These are phyloP conservation scores for Scaptomyza flava DNA, from an alignment of 2,888 invertebrate species.

Conservation along the genomic window DNA sequence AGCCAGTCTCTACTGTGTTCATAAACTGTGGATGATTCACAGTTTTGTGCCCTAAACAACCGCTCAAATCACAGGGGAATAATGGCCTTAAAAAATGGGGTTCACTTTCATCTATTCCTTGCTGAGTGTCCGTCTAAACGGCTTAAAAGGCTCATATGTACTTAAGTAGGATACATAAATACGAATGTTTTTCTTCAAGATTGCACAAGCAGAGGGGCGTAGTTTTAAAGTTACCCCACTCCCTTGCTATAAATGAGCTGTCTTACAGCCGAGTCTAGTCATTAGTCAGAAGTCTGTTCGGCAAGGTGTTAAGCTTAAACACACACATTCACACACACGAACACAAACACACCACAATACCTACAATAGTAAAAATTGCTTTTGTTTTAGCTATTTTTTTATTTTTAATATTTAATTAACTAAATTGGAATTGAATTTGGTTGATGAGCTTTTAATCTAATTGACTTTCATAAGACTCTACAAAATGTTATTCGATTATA, in stretches of 20 bases:
- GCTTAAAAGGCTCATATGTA: conserved; percentile 70
- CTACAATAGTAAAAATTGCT: conserved; percentile 17
- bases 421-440: conserved; percentile 21
- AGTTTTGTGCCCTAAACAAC: background rate
- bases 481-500: conserved; percentile 43
- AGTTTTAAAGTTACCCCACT: conserved; percentile 1
- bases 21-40: conserved; percentile 23
- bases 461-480: conserved; percentile 20
- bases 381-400: background rate
- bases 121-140: conserved; percentile 40
- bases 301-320: conserved; percentile 47
- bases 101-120: conserved; percentile 39
- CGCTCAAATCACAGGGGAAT: conserved; percentile 24
- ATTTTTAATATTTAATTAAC: conserved; percentile 8
- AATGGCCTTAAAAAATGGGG: conserved; percentile 20
- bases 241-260: too few species aligned
- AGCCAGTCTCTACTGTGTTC: conserved; percentile 50
- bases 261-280: conserved; percentile 26
- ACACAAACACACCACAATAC: conserved; percentile 12
- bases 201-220: conserved; percentile 29
- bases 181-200: conserved; percentile 54
- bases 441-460: background rate
- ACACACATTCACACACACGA: conserved; percentile 13
- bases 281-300: conserved; percentile 43
- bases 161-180: conserved; percentile 26